Conservation (phyloP, 2,888 invertebrate species). For the Syrista parreyssii region DNA sequence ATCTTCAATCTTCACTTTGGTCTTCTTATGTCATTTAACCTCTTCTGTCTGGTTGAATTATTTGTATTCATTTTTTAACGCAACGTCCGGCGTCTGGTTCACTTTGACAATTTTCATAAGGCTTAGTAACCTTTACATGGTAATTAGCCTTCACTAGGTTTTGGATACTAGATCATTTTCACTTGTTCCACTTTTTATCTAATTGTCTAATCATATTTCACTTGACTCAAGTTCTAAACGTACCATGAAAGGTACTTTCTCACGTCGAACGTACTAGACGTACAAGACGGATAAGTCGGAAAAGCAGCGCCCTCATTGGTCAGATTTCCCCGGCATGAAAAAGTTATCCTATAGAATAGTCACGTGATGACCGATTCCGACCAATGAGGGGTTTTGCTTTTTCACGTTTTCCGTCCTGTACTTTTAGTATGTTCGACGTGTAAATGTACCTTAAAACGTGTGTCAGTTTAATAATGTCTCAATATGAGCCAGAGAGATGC, state of each 20-base stretch:
- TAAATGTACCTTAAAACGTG: neutral
- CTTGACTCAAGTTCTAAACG: neutral
- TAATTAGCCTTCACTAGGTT: neutral
- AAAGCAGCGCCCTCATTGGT: too few relatives aligned
- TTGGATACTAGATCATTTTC: neutral
- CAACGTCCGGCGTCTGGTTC: neutral
- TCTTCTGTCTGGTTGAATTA: neutral
- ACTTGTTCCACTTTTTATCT: neutral
- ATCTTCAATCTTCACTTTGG: neutral
- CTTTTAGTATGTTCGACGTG: too few relatives aligned
- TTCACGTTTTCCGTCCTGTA: too few relatives aligned
- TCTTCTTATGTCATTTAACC: neutral
- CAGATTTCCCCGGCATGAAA: too few relatives aligned
- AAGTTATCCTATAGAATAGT: too few relatives aligned
- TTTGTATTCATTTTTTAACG: neutral
- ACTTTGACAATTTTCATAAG: neutral
- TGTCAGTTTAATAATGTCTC: neutral
- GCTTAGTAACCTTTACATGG: neutral
- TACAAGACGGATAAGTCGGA: too few relatives aligned
- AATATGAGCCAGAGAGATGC: neutral
- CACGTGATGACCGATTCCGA: too few relatives aligned
- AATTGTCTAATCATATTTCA: neutral
- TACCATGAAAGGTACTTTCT: too few relatives aligned
- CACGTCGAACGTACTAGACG: too few relatives aligned
- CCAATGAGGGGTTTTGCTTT: too few relatives aligned